Percentiles rank a stretch among this genome's conserved stretches.
Evolutionary conservation across 2,797 vertebrate genomes (phyloP).

Genomic region (Merluccius polli): DNA sequence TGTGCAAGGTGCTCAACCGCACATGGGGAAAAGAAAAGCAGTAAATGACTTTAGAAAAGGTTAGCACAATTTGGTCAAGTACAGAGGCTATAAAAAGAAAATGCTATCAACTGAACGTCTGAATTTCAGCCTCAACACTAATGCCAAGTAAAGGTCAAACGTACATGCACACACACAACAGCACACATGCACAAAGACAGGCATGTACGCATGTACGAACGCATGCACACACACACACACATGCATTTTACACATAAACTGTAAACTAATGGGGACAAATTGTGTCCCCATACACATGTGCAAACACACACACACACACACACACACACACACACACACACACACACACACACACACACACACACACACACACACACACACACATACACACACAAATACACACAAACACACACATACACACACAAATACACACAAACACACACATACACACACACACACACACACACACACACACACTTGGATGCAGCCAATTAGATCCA

Average conservation of each 20-base stretch:
- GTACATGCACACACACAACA: background rate
- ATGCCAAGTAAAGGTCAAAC: constrained; percentile 62
- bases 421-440: background rate
- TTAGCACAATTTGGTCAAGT: constrained; percentile 69
- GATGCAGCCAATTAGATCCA: constrained; percentile 70
- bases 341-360: constrained; percentile 6
- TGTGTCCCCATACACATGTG: background rate
- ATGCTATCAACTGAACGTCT: constrained; percentile 54
- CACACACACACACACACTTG: constrained; percentile 23
- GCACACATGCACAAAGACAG: constrained; percentile 21
- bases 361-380: constrained; percentile 18
- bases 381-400: background rate
- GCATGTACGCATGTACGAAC: constrained; percentile 29
- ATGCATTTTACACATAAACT: constrained; percentile 1
- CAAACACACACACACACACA: constrained; percentile 3
- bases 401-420: constrained; percentile 2
- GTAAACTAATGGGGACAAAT: constrained; percentile 6
- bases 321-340: constrained; percentile 19
- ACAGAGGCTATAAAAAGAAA: constrained; percentile 54
- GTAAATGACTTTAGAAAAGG: constrained; percentile 68
- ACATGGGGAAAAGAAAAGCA: constrained; percentile 45
- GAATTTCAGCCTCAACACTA: constrained; percentile 56
- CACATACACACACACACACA: background rate
- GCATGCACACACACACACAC: background rate
- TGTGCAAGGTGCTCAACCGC: constrained; percentile 40